phyloP scores from a whole-genome alignment of 2,888 invertebrate genomes.

The Lasius fuliginosus region DNA sequence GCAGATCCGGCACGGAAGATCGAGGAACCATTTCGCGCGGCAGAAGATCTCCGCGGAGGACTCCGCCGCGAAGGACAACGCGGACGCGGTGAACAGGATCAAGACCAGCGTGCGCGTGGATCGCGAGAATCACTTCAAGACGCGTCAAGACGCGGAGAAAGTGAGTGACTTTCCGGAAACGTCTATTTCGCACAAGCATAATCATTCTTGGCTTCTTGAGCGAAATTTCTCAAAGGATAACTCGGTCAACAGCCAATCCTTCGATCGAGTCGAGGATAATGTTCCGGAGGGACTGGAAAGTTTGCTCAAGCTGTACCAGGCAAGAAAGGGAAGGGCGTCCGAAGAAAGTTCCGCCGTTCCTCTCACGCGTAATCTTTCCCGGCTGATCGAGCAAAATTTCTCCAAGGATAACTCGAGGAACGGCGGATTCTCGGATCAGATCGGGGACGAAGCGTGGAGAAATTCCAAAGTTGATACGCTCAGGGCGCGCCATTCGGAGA shows the following conservation, averaged over 20 bases:
- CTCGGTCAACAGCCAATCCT: slow-evolving; percentile 29
- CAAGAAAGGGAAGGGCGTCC: slow-evolving; percentile 1
- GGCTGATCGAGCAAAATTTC: slow-evolving; percentile 31
- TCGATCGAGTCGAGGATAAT: slow-evolving; percentile 36
- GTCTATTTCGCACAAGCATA: slow-evolving; percentile 17
- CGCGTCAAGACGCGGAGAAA: slow-evolving; percentile 29
- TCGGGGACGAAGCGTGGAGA: neutral
- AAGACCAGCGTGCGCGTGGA: slow-evolving; percentile 5
- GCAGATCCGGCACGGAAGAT: slow-evolving; percentile 87
- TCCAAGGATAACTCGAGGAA: slow-evolving; percentile 27
- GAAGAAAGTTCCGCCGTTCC: slow-evolving; percentile 5
- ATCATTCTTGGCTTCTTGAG: slow-evolving; percentile 40
- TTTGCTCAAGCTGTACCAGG: slow-evolving; percentile 48
- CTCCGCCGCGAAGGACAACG: neutral
- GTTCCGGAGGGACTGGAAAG: slow-evolving; percentile 33
- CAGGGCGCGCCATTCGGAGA: slow-evolving; percentile 28
- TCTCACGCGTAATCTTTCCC: slow-evolving; percentile 33
- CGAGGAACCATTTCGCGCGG: slow-evolving; percentile 83
- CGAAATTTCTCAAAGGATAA: slow-evolving; percentile 45
- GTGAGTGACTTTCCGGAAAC: slow-evolving; percentile 11
- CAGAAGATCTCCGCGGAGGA: slow-evolving; percentile 66
- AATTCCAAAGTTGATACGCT: slow-evolving; percentile 13
- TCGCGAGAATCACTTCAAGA: slow-evolving; percentile 33
- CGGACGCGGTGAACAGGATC: slow-evolving; percentile 34
- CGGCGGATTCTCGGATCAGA: neutral